Base-by-base conservation (phyloP, 2,888 invertebrate species). In the Fragum fragum region DNA sequence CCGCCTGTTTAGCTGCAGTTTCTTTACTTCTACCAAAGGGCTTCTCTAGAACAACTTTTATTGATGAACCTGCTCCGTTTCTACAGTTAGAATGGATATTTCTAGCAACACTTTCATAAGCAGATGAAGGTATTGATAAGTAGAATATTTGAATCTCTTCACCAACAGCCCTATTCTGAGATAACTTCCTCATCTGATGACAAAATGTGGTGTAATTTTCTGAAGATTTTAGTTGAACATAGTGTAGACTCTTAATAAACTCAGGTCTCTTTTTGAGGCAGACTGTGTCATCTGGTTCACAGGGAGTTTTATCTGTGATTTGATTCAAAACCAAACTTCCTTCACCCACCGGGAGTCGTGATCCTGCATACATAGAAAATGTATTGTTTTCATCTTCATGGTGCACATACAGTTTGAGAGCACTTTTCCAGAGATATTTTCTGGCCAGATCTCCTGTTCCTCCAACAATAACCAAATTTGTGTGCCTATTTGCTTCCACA, bases 1-100 rank as follows among this genome's bases (percentile, higher is more conserved):
- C 98, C 89, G 96, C 97, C 53, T 99, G 95, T 82, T 96, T 96
- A 69, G 97, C 96, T 0, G 99, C 99, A 66, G 97, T 96, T 0
- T 95, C 96, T 82, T 97, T 97, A 95, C 99, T 99, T 75, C 96
- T 96, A 0, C 99, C 99, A 95, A 99, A 99, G 3, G 99, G 99
- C 94, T 99, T 99, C 95, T 99, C 99, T 84, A 99, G 97, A 74
- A 99, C 99, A 57, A 99, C 96, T 89, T 99, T 96, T 66, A 97
- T 98, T 97, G 78, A 82, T 39, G 57, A 28, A 18, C n/a, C 32
- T 3, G 28, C 42, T 0, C 70, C 77, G 53, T 77, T 68, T n/a
- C 76, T 75, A 81, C 90, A 90, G 69, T 88, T 81, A 7, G 82
- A 77, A 70, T 88, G 76, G 7, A 91, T 76, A 71, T 66, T 81